Evolutionary conservation across 1,140 invertebrate genomes (phyloP), one percentile per base, ranked within the genome.

Genomic region (Platyscapa corneri): DNA sequence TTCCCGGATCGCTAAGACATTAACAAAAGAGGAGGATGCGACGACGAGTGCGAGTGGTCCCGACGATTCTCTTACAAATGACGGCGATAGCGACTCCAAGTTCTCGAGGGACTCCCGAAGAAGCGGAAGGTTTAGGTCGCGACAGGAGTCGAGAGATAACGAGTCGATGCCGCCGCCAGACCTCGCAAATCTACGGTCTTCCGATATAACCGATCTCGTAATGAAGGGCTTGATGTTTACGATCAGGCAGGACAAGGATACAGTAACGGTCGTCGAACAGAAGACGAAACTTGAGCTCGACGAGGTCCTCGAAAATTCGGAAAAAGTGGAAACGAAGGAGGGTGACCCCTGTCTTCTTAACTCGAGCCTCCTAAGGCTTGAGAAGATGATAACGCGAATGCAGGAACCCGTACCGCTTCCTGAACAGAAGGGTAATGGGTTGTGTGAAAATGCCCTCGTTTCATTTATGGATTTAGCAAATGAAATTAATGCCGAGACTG

Each of bases 211-310:
- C 0, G 91, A 93, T 87, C 84, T 91, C 37, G 92, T 93, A 23
- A 93, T 93, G 92, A 92, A 93, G 80, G 93, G 93, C 10, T 70
- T 92, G 20, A 93, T 93, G 93, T 93, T 93, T 37, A 93, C 92
- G 0, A 91, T 93, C 23, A 87, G 91, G 27, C 92, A 93, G 39
- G 92, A 91, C 74, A 85, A 91, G 56, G 90, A 93, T 49, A 90
- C 88, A 10, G 89, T 93, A 0, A 90, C 90, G 10, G 92, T 93
- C 23, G 89, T 92, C 14, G 92, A 93, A 77, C 92, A 93, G 78
- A 92, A 90, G 42, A 93, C 92, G 0, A 92, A 93, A 83, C 88
- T 91, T 1, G 93, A 93, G 34, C 64, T 92, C 5, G 93, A 93
- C 75, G 93, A 93, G 56, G 92, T 93, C 3, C 83, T 93, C 10